A percentile compares a stretch with the other conserved stretches of the same genome.
These are phyloP conservation scores for Centruroides vittatus DNA, from an alignment of 1,140 invertebrate species.

Conservation along the genomic window DNA sequence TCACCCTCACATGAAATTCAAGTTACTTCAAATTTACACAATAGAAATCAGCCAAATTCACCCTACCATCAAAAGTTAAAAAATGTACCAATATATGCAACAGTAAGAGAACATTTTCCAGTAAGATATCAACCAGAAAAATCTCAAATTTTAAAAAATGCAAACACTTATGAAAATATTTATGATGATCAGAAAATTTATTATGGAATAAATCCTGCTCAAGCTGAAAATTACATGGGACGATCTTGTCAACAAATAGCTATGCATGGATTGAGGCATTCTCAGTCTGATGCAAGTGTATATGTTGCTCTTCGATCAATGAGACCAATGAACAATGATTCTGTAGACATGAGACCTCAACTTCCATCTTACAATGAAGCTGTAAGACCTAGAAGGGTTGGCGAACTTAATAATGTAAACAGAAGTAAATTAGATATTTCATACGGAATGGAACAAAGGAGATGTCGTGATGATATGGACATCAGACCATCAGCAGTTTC, in stretches of 20 bases:
- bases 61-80: neutral
- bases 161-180: constrained; percentile 10
- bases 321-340: neutral
- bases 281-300: constrained; percentile 12
- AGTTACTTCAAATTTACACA: neutral
- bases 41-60: neutral
- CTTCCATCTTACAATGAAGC: neutral
- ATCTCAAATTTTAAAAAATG: too few relatives aligned
- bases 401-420: neutral
- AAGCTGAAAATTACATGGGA: neutral
- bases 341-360: neutral
- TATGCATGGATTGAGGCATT: constrained; percentile 4
- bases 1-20: neutral
- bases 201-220: neutral
- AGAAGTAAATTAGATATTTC: too few relatives aligned
- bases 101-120: constrained; percentile 4
- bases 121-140: neutral
- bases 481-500: constrained; percentile 11
- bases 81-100: neutral
- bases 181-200: constrained; percentile 8
- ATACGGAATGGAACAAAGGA: constrained; percentile 2
- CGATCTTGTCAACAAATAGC: constrained; percentile 1
- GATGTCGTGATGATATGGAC: constrained; percentile 16
- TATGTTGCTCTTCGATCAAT: constrained; percentile 6
- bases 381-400: neutral